Conservation (phyloP, 2,797 vertebrate genomes). For the Bovichtus variegatus region DNA sequence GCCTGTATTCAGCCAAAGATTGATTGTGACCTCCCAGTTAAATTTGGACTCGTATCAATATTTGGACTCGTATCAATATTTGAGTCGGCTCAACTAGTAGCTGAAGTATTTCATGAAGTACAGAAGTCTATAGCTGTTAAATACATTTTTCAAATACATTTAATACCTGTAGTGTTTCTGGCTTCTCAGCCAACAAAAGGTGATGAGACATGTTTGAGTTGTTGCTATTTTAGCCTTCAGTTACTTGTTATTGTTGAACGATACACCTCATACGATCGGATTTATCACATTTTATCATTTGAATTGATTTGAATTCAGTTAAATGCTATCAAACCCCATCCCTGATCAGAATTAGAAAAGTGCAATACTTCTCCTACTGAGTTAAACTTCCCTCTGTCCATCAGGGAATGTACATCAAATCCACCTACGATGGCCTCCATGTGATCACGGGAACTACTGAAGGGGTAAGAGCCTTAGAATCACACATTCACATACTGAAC, state of each 20-base stretch:
- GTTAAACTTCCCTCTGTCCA: slow-evolving; percentile 14
- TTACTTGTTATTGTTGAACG: neutral
- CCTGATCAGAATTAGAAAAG: no score
- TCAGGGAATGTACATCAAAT: slow-evolving; percentile 97
- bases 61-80: neutral
- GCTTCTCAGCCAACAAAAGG: neutral
- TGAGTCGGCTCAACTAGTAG: neutral
- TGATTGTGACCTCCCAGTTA: neutral
- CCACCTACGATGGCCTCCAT: slow-evolving; percentile 94
- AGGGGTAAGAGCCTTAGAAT: slow-evolving; percentile 86
- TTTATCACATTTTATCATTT: neutral
- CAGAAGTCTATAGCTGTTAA: neutral
- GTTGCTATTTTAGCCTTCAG: neutral
- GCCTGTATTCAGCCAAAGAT: neutral
- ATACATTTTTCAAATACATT: no score
- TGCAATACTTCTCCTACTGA: neutral
- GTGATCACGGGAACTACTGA: slow-evolving; percentile 97
- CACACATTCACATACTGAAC: neutral
- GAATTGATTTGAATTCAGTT: neutral
- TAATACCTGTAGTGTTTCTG: neutral
- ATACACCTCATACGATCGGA: neutral
- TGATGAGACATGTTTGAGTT: neutral
- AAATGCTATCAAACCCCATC: no score
- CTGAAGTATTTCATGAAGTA: neutral
- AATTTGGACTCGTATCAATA: no score